Evolutionary conservation across 2,113 vertebrate genomes (phyloP).

Genomic region (Cavia aperea): DNA sequence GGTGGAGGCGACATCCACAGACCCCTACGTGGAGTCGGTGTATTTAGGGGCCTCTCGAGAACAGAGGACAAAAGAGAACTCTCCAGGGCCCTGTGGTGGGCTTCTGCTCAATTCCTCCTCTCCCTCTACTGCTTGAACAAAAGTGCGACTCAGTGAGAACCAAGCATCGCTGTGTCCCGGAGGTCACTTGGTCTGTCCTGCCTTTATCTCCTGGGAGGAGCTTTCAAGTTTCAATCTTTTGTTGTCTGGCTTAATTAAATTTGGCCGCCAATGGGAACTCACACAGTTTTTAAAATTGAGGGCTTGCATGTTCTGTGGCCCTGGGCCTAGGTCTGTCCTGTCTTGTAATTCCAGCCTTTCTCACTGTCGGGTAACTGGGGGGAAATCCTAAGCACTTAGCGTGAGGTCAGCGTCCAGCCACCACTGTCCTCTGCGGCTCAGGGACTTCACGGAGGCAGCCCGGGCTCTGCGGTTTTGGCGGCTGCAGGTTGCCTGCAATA

Average conservation of each 20-base stretch:
- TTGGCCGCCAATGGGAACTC: constrained; percentile 53
- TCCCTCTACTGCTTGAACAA: constrained; percentile 61
- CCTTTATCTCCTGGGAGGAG: constrained; percentile 56
- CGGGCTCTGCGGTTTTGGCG: neutral
- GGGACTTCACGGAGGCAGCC: neutral
- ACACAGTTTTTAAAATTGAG: constrained; percentile 2
- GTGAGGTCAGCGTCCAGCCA: rapidly evolving
- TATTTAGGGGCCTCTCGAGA: constrained; percentile 71
- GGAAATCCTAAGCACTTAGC: neutral
- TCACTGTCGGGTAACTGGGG: neutral
- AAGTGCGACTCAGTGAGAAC: constrained; percentile 22
- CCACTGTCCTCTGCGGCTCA: rapidly evolving
- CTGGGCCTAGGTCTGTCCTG: neutral
- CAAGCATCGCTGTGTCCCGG: constrained; percentile 57
- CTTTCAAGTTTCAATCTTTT: constrained; percentile 62
- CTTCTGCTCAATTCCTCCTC: constrained; percentile 68
- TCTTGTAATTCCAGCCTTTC: neutral
- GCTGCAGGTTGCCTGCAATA: neutral
- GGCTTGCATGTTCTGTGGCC: neutral
- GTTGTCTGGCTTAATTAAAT: constrained; percentile 63
- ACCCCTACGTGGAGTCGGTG: constrained; percentile 67
- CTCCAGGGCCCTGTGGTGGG: constrained; percentile 67
- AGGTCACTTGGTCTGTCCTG: constrained; percentile 40
- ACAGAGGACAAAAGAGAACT: constrained; percentile 66
- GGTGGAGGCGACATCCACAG: constrained; percentile 36